A percentile compares a stretch with the other conserved stretches of the same genome.
These are phyloP conservation scores for Riptortus pedestris DNA, from an alignment of 1,140 invertebrate genomes.

Conservation along the genomic window DNA sequence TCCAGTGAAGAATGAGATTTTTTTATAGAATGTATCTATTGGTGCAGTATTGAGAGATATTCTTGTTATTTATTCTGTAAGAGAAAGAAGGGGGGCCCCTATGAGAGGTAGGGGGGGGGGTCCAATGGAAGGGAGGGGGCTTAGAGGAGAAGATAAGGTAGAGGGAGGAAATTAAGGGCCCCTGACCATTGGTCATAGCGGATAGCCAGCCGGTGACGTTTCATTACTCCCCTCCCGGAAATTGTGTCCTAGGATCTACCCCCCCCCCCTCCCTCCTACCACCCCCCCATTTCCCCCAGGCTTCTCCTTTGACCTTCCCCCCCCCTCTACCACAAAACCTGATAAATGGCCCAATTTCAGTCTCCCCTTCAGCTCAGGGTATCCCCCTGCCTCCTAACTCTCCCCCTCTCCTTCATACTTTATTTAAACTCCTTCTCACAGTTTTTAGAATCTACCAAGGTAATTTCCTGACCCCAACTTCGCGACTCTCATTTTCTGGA, in stretches of 20 bases:
- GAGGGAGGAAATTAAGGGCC: constrained; percentile 11
- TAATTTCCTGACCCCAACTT: neutral
- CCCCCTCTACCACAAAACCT: constrained; percentile 13
- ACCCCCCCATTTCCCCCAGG: neutral
- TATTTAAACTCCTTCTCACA: neutral
- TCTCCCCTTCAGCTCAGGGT: neutral
- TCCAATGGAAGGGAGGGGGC: neutral
- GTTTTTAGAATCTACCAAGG: neutral
- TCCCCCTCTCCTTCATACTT: neutral
- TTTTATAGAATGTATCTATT: no score
- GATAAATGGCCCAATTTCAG: constrained; percentile 17
- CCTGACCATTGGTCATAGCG: constrained; percentile 17
- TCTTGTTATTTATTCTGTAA: no score
- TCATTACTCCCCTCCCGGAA: constrained; percentile 12
- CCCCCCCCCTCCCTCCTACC: neutral
- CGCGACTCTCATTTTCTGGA: neutral
- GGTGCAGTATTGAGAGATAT: no score
- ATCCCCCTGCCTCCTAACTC: neutral
- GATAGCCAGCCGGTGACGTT: constrained; percentile 11
- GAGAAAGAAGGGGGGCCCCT: no score
- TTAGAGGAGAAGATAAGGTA: constrained; percentile 12
- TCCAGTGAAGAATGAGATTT: no score
- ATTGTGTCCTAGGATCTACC: constrained; percentile 13
- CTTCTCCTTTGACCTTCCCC: no score
- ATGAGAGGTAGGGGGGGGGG: no score